Conservation (phyloP, 2,888 invertebrate species). For the Chrysina gloriosa region DNA sequence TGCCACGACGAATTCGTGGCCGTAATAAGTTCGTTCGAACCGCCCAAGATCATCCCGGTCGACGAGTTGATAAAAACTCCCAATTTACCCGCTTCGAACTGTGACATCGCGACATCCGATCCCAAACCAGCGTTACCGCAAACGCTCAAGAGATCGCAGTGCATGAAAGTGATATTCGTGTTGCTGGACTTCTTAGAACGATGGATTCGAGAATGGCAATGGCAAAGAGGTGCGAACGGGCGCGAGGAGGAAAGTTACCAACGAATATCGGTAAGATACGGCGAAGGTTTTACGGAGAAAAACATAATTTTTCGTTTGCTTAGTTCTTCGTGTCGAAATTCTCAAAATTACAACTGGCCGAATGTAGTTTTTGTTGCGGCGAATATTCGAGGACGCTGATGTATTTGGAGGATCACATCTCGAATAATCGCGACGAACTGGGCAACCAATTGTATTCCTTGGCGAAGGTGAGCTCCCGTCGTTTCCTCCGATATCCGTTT, state of each 20-base stretch:
- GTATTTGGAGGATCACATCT: conserved; percentile 80
- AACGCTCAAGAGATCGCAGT: conserved; percentile 66
- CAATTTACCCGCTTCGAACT: not conserved
- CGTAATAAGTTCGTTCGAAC: conserved; percentile 64
- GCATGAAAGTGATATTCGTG: conserved; percentile 77
- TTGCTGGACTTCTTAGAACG: conserved; percentile 81
- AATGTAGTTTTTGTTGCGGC: conserved; percentile 79
- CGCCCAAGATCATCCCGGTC: conserved; percentile 44
- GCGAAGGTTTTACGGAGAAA: not conserved
- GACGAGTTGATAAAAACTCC: conserved; percentile 16
- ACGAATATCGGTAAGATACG: conserved; percentile 50
- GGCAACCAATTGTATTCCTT: conserved; percentile 74
- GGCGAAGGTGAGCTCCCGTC: conserved; percentile 64
- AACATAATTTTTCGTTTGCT: not conserved
- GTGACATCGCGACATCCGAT: not conserved
- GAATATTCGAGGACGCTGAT: conserved; percentile 81
- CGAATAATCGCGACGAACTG: conserved; percentile 67
- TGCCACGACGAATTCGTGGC: conserved; percentile 70
- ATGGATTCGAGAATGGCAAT: conserved; percentile 77
- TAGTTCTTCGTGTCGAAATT: conserved; percentile 60
- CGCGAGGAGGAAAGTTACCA: conserved; percentile 55
- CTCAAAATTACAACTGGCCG: conserved; percentile 76
- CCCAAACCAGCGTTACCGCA: not conserved
- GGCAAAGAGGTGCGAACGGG: conserved; percentile 54
- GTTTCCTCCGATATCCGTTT: not conserved